Percentiles rank a stretch among this genome's conserved stretches.
These are phyloP conservation scores for Gephyroberyx darwinii DNA, from an alignment of 2,797 vertebrate genomes.

Conservation along the genomic window DNA sequence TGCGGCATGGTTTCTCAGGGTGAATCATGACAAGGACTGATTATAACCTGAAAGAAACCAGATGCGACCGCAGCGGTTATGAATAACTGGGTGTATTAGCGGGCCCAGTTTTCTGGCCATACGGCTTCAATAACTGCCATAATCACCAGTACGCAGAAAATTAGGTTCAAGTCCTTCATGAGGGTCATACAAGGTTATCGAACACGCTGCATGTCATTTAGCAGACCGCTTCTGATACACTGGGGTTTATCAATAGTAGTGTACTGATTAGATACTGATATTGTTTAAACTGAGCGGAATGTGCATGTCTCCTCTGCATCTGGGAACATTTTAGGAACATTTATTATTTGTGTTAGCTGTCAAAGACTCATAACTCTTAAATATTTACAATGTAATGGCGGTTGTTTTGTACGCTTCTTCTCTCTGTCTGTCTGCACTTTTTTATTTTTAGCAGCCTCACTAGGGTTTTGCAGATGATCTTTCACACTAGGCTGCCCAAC, in stretches of 20 bases:
- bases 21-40: constrained; percentile 66
- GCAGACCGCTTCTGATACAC: constrained; percentile 21
- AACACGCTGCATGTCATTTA: constrained; percentile 53
- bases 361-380: background rate
- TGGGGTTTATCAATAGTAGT: constrained; percentile 36
- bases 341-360: background rate
- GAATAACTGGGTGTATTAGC: constrained; percentile 65
- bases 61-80: constrained; percentile 68
- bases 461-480: no score
- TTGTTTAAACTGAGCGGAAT: constrained; percentile 5
- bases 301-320: background rate
- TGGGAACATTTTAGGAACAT: constrained; percentile 1
- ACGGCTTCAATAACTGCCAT: constrained; percentile 62
- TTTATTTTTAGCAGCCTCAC: no score
- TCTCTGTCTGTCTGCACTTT: no score
- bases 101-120: constrained; percentile 51
- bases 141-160: constrained; percentile 60
- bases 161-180: constrained; percentile 48
- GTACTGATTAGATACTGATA: constrained; percentile 25
- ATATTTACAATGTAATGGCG: background rate
- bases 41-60: constrained; percentile 73
- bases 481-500: no score
- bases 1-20: constrained; percentile 46
- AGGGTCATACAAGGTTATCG: constrained; percentile 61
- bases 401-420: background rate